Evolutionary conservation across 2,797 vertebrate species (phyloP).

Genomic region (Cuculus canorus): DNA sequence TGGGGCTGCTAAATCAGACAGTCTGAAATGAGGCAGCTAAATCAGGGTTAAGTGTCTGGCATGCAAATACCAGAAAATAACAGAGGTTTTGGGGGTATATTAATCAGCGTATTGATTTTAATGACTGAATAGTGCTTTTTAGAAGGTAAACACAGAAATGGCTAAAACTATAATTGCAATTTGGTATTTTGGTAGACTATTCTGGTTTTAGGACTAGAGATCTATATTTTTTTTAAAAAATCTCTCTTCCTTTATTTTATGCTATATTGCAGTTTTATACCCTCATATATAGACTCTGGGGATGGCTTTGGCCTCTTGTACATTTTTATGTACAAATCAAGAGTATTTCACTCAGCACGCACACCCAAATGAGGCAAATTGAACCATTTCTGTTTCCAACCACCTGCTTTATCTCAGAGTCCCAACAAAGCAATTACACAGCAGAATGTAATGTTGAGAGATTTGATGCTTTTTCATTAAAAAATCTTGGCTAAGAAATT

Average conservation of each 20-base stretch:
- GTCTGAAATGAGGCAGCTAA: conserved; percentile 2
- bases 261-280: background rate
- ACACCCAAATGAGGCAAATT: background rate
- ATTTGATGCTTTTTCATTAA: background rate
- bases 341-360: background rate
- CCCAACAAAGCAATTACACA: background rate
- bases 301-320: background rate
- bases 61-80: background rate
- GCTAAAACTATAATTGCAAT: background rate
- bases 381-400: background rate
- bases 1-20: conserved; percentile 21
- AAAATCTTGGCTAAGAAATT: background rate
- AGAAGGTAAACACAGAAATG: background rate
- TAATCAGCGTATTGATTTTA: background rate
- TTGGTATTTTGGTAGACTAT: background rate
- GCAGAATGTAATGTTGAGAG: background rate
- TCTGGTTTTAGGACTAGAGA: background rate
- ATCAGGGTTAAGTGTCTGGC: conserved; percentile 31
- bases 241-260: background rate
- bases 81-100: background rate
- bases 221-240: background rate
- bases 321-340: background rate
- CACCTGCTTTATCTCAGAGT: background rate
- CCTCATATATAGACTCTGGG: background rate
- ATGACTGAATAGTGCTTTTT: background rate